Conservation (phyloP, 1,140 invertebrate genomes). For the Drosophila sp. region DNA sequence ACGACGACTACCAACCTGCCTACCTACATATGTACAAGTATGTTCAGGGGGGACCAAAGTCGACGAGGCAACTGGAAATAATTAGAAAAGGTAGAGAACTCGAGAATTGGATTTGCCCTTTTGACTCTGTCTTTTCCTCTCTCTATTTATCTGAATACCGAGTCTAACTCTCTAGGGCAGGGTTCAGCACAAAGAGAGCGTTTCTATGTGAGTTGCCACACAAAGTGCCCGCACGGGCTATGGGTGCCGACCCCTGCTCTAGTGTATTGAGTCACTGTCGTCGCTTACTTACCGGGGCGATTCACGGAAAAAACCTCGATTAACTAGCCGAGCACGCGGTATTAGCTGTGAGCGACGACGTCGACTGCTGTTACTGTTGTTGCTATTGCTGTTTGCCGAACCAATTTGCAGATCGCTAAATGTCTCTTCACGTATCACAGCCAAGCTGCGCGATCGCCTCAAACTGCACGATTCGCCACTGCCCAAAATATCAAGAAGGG, state of each 20-base stretch:
- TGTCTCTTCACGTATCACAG: slow-evolving; percentile 90
- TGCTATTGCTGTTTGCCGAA: slow-evolving; percentile 83
- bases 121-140: slow-evolving; percentile 78
- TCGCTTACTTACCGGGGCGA: slow-evolving; percentile 68
- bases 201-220: too few species aligned
- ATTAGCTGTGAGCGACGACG: slow-evolving; percentile 89
- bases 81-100: too few species aligned
- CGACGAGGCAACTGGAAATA: neutral
- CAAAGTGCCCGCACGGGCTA: too few species aligned
- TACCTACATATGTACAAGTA: neutral
- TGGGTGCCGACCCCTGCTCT: too few species aligned
- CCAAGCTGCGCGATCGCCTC: slow-evolving; percentile 89
- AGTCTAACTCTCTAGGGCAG: too few species aligned
- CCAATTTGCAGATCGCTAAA: slow-evolving; percentile 87
- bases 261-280: neutral
- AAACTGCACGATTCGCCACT: slow-evolving; percentile 86
- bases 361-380: slow-evolving; percentile 40
- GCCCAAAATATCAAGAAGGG: slow-evolving; percentile 68
- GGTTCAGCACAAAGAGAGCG: too few species aligned
- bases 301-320: slow-evolving; percentile 88
- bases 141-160: too few species aligned
- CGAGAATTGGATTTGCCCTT: too few species aligned
- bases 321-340: slow-evolving; percentile 89
- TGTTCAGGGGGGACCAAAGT: neutral
- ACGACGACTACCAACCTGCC: neutral